Base-by-base conservation (phyloP, 2,113 vertebrate species). In the Solea solea region DNA sequence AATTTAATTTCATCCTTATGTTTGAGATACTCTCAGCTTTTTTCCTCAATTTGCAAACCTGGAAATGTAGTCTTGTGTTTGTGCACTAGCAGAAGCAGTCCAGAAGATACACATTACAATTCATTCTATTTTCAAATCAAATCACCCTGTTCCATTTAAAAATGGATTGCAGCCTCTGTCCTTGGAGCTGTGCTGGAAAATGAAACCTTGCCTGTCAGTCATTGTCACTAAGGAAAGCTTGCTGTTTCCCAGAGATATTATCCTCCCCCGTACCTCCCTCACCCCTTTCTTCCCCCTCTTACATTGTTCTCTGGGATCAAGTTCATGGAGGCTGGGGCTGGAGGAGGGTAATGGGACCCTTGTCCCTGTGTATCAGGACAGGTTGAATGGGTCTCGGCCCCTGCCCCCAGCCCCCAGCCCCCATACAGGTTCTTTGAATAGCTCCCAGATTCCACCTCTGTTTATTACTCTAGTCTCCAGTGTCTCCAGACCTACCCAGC, bases 391-490 rank as follows among this genome's bases (percentile, higher is more conserved):
- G 82, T 85, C 89, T 78, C 76, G 78, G 83, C 15, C 85, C 83
- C 77, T 72, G 58, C 74, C 83, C 87, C 81, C 49, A 55, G 9
- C 21, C 21, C n/a, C n/a, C n/a, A n/a, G n/a, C 65, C 67, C 71
- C 64, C 13, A 66, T 56, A 67, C 76, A 48, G 72, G 62, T 81
- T 86, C 83, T 80, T 75, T 90, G 90, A 89, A 93, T 90, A 80
- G 64, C 69, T 83, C 84, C 85, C 90, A 85, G 65, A 16, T 72
- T 88, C 85, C 88, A 76, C 88, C 48, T 54, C 64, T 84, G 92
- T 93, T 92, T 94, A 93, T 92, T 89, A 84, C 73, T 72, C 86
- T 77, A 89, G 40, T 90, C 92, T 94, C 92, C 84, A 74, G 91
- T 96, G 95, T 94, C 94, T 91, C 79, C 83, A 85, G 92, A 85